Percentiles rank a stretch among this genome's conserved stretches.
phyloP scores from a whole-genome alignment of 2,113 vertebrate genomes.

The Excalfactoria chinensis region DNA sequence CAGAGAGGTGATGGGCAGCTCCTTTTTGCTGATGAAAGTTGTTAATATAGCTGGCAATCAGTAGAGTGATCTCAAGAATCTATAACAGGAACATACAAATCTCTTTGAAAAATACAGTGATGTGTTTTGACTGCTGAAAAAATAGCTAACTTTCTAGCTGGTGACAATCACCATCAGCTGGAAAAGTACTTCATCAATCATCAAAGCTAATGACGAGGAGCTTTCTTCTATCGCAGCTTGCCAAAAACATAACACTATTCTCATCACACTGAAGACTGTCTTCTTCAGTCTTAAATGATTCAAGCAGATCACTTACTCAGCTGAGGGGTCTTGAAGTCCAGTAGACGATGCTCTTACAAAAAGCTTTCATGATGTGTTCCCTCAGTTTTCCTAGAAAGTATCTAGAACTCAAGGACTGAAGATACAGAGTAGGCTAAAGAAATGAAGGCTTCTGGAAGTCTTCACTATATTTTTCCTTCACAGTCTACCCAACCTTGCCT shows the following conservation, averaged over 20 bases:
- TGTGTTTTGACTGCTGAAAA: constrained; percentile 65
- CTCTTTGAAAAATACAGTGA: constrained; percentile 60
- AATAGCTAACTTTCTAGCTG: constrained; percentile 60
- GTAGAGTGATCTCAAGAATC: constrained; percentile 94
- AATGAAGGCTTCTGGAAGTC: neutral
- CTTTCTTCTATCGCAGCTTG: constrained; percentile 7
- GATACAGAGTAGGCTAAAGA: neutral
- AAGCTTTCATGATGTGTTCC: neutral
- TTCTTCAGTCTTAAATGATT: neutral
- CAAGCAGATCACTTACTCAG: neutral
- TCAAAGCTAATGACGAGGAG: constrained; percentile 29
- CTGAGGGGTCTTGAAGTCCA: neutral
- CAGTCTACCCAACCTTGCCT: neutral
- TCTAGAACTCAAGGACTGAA: neutral
- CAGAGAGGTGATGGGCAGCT: constrained; percentile 89
- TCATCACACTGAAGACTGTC: neutral
- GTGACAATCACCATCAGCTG: constrained; percentile 52
- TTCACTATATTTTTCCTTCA: neutral
- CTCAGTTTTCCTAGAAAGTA: neutral
- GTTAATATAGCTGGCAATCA: constrained; percentile 95
- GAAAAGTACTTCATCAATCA: constrained; percentile 39
- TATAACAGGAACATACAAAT: constrained; percentile 72
- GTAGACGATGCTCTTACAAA: neutral
- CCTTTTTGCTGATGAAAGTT: constrained; percentile 90
- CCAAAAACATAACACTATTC: constrained; percentile 30